Conservation (phyloP, 2,797 vertebrate genomes). For the Synaphobranchus kaupii region DNA sequence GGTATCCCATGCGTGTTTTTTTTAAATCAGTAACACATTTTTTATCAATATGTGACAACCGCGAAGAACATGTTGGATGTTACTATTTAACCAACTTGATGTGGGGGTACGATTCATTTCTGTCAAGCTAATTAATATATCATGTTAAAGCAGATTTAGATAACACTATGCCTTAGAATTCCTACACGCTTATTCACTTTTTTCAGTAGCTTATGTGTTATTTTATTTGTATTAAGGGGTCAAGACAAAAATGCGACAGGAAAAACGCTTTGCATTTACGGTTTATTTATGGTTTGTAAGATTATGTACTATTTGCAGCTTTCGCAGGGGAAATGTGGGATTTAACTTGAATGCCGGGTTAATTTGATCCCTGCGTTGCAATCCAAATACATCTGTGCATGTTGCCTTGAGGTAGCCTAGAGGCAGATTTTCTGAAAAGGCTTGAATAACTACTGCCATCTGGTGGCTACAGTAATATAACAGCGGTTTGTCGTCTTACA, state of each 20-base stretch:
- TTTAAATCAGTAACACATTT: neutral
- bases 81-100: neutral
- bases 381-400: slow-evolving; percentile 25
- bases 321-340: neutral
- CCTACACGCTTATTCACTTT: neutral
- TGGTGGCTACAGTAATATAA: slow-evolving; percentile 55
- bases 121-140: neutral
- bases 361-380: slow-evolving; percentile 24
- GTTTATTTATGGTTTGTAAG: neutral
- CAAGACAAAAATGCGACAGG: neutral
- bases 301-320: neutral
- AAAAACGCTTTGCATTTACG: neutral
- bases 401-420: slow-evolving; percentile 12
- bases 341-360: slow-evolving; percentile 18
- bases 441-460: slow-evolving; percentile 52
- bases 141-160: neutral
- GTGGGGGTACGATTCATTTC: neutral
- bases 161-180: neutral
- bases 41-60: neutral
- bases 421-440: slow-evolving; percentile 3
- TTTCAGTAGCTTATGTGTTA: neutral
- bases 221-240: neutral
- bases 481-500: slow-evolving; percentile 26
- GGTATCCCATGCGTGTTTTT: neutral
- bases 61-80: neutral